Evolutionary conservation across 2,888 invertebrate genomes (phyloP).

Genomic region (Ophioninae sp.): DNA sequence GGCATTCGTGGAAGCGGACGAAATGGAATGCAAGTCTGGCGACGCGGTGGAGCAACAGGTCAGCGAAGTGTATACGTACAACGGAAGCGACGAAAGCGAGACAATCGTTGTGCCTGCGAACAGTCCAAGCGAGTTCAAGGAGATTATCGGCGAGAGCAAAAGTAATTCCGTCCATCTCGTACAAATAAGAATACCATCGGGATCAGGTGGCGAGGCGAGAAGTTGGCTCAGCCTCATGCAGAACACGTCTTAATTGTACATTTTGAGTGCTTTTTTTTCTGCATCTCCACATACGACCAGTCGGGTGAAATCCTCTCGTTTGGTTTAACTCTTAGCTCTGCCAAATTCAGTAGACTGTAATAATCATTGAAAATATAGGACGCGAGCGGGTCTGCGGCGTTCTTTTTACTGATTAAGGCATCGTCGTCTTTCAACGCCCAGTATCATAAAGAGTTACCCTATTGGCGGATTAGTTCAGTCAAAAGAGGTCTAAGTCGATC

Average conservation of each 20-base stretch:
- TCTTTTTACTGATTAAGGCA: background rate
- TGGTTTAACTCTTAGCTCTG: background rate
- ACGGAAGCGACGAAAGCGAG: constrained; percentile 72
- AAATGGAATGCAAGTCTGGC: constrained; percentile 74
- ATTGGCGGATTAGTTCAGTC: too few species aligned
- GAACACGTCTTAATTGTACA: constrained; percentile 67
- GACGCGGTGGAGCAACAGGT: constrained; percentile 66
- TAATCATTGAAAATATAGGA: constrained; percentile 9
- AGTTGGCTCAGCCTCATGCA: constrained; percentile 78
- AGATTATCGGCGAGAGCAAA: constrained; percentile 72
- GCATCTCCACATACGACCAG: background rate
- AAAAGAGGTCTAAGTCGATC: too few species aligned
- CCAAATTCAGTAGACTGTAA: constrained; percentile 9
- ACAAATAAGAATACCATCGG: constrained; percentile 76
- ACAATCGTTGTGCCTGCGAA: constrained; percentile 77
- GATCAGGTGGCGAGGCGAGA: constrained; percentile 70
- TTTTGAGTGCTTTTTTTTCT: background rate
- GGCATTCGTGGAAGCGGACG: constrained; percentile 68
- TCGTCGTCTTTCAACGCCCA: background rate
- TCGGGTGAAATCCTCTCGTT: background rate
- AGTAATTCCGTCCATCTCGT: constrained; percentile 75
- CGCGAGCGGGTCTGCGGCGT: background rate
- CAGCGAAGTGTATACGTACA: constrained; percentile 76
- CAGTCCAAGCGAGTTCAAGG: constrained; percentile 71
- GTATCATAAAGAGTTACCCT: too few species aligned